phyloP scores from a whole-genome alignment of 2,797 vertebrate genomes.

The Lutjanus argentimaculatus region DNA sequence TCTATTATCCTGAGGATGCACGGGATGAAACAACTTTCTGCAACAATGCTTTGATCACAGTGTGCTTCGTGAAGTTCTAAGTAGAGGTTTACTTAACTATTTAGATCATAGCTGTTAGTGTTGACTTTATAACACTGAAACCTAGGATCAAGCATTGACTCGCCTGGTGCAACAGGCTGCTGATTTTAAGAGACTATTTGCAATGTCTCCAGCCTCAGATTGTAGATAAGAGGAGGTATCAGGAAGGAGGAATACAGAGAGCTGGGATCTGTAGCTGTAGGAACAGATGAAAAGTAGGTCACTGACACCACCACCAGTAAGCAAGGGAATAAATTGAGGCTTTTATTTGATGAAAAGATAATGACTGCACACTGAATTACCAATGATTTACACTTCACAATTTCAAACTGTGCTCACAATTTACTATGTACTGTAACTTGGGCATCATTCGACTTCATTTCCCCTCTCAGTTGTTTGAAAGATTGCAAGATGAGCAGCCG shows the following conservation, averaged over 20 bases:
- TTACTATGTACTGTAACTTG: neutral
- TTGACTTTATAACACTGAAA: neutral
- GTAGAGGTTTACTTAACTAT: neutral
- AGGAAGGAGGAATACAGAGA: neutral
- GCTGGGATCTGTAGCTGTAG: neutral
- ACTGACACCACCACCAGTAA: neutral
- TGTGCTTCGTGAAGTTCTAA: too few species aligned
- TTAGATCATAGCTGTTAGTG: neutral
- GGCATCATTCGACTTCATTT: neutral
- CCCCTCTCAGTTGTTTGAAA: constrained; percentile 92
- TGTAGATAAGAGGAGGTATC: neutral
- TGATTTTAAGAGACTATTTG: neutral
- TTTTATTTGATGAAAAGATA: neutral
- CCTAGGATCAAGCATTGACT: neutral
- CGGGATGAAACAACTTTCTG: neutral
- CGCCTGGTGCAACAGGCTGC: neutral
- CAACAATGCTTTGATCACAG: neutral
- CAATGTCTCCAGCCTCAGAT: neutral
- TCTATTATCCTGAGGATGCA: neutral
- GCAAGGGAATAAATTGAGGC: neutral
- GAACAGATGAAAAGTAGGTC: neutral
- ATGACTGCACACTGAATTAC: neutral
- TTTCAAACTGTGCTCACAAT: neutral
- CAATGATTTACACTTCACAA: neutral
- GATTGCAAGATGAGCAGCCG: constrained; percentile 93